These are phyloP conservation scores for Luscinia luscinia DNA, from an alignment of 2,797 vertebrate species.

Conservation along the genomic window DNA sequence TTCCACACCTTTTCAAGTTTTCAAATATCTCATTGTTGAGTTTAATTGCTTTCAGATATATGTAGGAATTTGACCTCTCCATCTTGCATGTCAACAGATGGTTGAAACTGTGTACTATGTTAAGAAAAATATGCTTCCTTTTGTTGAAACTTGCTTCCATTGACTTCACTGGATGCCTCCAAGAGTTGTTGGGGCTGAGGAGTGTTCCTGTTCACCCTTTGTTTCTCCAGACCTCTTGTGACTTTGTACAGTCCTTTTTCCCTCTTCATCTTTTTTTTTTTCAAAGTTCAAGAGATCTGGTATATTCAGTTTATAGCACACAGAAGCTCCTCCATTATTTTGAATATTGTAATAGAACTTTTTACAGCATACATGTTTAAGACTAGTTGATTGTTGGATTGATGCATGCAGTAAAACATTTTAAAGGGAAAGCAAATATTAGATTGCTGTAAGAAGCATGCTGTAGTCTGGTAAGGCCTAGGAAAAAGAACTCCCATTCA, in stretches of 20 bases:
- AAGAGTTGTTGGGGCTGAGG: background rate
- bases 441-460: background rate
- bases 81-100: background rate
- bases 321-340: background rate
- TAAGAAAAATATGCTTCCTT: background rate
- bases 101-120: background rate
- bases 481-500: conserved; percentile 40
- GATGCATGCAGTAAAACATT: background rate
- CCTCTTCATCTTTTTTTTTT: background rate
- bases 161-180: background rate
- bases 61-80: background rate
- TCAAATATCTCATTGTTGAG: background rate
- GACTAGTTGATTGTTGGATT: background rate
- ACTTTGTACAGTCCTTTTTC: background rate
- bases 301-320: background rate
- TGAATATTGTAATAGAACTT: background rate
- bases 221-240: background rate
- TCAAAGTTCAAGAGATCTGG: background rate
- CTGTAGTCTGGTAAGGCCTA: background rate
- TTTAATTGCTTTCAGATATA: background rate
- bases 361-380: background rate
- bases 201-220: background rate
- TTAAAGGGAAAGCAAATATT: background rate
- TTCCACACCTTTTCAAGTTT: background rate
- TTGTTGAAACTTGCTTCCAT: background rate